Percentiles rank a stretch among this genome's conserved stretches.
These are phyloP conservation scores for Caenorhabditis tropicalis DNA, from an alignment of 1,140 invertebrate genomes.

Conservation along the genomic window DNA sequence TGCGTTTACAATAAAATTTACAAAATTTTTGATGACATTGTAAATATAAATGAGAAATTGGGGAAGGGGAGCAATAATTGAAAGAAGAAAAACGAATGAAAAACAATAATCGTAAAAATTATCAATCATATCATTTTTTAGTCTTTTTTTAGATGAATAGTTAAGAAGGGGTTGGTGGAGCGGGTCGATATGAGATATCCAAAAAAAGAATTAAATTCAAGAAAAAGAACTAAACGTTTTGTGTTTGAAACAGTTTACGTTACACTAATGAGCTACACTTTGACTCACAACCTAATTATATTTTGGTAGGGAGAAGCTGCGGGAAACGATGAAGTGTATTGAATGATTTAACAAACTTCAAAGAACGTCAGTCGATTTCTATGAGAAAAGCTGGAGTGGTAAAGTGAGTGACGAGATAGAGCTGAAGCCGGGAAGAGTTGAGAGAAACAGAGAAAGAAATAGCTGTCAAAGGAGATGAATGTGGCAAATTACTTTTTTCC, in stretches of 20 bases:
- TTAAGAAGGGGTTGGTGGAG: neutral
- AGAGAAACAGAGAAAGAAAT: neutral
- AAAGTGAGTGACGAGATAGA: slow-evolving; percentile 23
- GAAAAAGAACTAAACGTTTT: neutral
- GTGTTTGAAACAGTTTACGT: neutral
- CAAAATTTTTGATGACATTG: neutral
- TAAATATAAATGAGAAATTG: neutral
- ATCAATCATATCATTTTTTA: neutral
- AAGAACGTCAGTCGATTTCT: neutral
- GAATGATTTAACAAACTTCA: neutral
- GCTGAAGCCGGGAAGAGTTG: neutral
- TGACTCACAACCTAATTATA: neutral
- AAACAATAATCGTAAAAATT: slow-evolving; percentile 37
- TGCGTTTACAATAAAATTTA: neutral
- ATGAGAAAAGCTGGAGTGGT: slow-evolving; percentile 3
- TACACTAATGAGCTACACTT: neutral
- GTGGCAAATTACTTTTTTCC: neutral
- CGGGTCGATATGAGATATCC: slow-evolving; percentile 1
- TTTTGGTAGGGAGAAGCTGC: neutral
- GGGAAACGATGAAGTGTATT: neutral
- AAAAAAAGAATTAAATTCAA: too few species aligned
- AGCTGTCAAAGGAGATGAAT: neutral
- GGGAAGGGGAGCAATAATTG: neutral
- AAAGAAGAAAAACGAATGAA: neutral
- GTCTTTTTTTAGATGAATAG: neutral